Percentiles rank a stretch among this genome's conserved stretches.
phyloP scores from a whole-genome alignment of 2,797 vertebrate genomes.

The Halcyon badia region DNA sequence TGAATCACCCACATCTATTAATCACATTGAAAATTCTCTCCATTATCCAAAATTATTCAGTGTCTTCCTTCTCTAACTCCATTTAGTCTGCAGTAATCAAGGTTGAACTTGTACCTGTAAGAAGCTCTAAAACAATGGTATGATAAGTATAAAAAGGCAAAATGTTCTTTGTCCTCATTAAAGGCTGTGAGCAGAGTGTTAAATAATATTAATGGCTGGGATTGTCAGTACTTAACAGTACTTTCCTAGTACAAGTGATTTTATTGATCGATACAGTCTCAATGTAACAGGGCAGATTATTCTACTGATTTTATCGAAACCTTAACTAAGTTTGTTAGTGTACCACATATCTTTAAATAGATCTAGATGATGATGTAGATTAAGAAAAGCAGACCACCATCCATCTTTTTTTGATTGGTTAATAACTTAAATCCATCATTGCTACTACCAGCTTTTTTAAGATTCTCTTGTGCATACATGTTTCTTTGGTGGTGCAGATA shows the following conservation, averaged over 20 bases:
- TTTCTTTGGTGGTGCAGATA: conserved; percentile 77
- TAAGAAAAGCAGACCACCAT: conserved; percentile 93
- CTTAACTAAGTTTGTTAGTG: conserved; percentile 99
- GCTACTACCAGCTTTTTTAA: conserved; percentile 81
- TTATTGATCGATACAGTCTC: conserved; percentile 92
- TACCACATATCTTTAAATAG: conserved; percentile 95
- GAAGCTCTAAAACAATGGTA: conserved; percentile 36
- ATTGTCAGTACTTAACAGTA: conserved; percentile 94
- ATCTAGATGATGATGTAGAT: conserved; percentile 99
- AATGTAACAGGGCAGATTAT: conserved; percentile 90
- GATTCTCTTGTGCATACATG: conserved; percentile 78
- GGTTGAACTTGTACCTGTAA: conserved; percentile 14
- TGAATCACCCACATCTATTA: conserved; percentile 10
- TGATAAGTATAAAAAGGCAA: conserved; percentile 75
- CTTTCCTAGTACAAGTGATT: conserved; percentile 93
- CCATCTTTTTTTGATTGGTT: conserved; percentile 98
- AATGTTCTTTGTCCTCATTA: conserved; percentile 95
- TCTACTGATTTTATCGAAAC: conserved; percentile 95
- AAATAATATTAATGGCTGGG: conserved; percentile 99
- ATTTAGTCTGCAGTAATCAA: conserved; percentile 35
- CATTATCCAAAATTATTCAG: conserved; percentile 41
- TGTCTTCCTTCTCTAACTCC: conserved; percentile 1
- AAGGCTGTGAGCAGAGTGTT: conserved; percentile 90
- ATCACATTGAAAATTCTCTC: conserved; percentile 55
- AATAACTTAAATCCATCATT: conserved; percentile 99